Conservation (phyloP, 30 jellyfish, hydroid and myxozoan species). For the Catostylus mosaicus region DNA sequence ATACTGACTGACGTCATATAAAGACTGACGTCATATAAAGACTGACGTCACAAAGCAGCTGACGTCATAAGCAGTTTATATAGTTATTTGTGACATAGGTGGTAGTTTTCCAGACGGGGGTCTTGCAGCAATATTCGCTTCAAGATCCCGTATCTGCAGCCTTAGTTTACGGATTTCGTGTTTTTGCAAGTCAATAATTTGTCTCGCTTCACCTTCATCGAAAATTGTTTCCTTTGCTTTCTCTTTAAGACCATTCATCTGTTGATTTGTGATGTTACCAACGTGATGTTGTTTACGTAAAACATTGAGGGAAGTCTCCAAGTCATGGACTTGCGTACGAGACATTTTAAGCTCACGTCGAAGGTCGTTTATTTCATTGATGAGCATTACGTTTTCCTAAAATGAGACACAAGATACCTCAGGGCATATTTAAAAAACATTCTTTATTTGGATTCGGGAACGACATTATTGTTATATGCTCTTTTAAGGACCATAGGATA, state of each 20-base stretch:
- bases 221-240: conserved; percentile 33
- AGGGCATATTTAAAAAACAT: too few relatives aligned
- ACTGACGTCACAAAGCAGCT: too few relatives aligned
- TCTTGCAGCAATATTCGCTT: conserved; percentile 85
- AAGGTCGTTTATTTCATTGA: conserved; percentile 93
- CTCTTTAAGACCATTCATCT: conserved; percentile 32
- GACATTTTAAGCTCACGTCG: conserved; percentile 92
- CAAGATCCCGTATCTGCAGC: conserved; percentile 83
- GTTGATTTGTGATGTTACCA: conserved; percentile 7
- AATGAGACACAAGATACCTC: neutral
- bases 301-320: conserved; percentile 84
- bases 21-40: too few relatives aligned
- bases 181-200: conserved; percentile 87
- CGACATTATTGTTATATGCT: too few relatives aligned
- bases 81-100: conserved; percentile 81
- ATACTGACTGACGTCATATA: too few relatives aligned
- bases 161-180: conserved; percentile 88
- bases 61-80: too few relatives aligned
- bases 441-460: too few relatives aligned
- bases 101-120: conserved; percentile 94
- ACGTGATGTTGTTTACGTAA: conserved; percentile 74
- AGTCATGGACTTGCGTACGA: conserved; percentile 92
- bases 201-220: conserved; percentile 79
- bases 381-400: conserved; percentile 91
- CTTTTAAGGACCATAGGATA: too few relatives aligned